These are phyloP conservation scores for Eumaeus atala DNA, from an alignment of 1,140 invertebrate genomes.

Conservation along the genomic window DNA sequence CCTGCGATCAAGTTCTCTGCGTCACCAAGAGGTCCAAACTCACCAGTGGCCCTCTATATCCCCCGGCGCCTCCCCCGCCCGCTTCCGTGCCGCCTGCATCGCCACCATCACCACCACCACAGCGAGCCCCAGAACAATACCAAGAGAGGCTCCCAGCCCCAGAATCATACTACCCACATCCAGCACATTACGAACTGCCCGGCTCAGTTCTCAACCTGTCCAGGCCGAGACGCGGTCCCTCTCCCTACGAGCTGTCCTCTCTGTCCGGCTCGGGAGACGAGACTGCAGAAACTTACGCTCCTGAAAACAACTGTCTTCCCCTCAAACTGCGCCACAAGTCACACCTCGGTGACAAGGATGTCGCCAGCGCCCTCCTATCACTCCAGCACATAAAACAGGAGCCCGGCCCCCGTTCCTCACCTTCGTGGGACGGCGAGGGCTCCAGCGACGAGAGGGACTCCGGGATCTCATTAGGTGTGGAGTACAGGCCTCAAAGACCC, in stretches of 20 bases:
- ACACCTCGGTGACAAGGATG: constrained; percentile 91
- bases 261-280: constrained; percentile 83
- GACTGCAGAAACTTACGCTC: constrained; percentile 68
- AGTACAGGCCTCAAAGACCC: constrained; percentile 68
- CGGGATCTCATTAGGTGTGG: constrained; percentile 85
- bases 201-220: constrained; percentile 81
- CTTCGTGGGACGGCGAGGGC: constrained; percentile 88
- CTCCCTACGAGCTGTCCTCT: constrained; percentile 81
- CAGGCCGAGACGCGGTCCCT: constrained; percentile 74
- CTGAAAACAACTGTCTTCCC: constrained; percentile 77
- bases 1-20: constrained; percentile 87
- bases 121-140: constrained; percentile 73
- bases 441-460: constrained; percentile 92
- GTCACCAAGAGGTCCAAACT: constrained; percentile 87
- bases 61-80: constrained; percentile 77
- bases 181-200: constrained; percentile 69
- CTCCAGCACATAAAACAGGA: constrained; percentile 90
- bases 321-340: constrained; percentile 94
- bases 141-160: constrained; percentile 66
- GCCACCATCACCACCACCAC: constrained; percentile 68
- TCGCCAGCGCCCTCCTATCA: constrained; percentile 84
- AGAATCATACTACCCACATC: constrained; percentile 66
- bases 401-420: constrained; percentile 82
- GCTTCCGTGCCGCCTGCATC: constrained; percentile 81
- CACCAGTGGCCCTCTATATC: constrained; percentile 72